Base-by-base conservation (phyloP, 2,797 vertebrate species). In the Clarias laeviceps region DNA sequence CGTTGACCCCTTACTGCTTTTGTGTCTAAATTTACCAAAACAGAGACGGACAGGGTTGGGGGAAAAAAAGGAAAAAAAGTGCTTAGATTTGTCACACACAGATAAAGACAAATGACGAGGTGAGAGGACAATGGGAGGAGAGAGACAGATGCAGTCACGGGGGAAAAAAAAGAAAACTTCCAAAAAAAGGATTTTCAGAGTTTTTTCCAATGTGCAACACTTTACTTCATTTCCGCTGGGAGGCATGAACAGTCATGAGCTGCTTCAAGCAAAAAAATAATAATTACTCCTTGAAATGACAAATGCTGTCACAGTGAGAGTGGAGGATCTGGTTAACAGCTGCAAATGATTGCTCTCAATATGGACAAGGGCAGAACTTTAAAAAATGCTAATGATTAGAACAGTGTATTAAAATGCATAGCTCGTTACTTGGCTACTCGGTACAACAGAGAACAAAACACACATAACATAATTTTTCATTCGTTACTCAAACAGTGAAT, bases 21-120 rank as follows among this genome's bases (percentile, higher is more conserved):
- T 95, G 91, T 92, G 90, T 95, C 94, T 94, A 93, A 93, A 95
- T 94, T 93, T 91, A 93, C 88, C 91, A 90, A 94, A 94, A 96
- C 92, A 94, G 89, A 95, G 91, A 93, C 84, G 88, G 85, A 93
- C 85, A 89, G 91, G 87, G 92, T 88, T 88, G 92, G 91, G 45
- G 50, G 12, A 88, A 90, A 90, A 70, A 72, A 86, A 91, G 88
- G 88, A 85, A 86, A 91, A 90, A 88, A 90, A 82, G 89, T 90
- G 76, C 14, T 88, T 84, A 22, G 86, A 89, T 91, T 88, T 89
- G 86, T 84, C 40, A 90, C 74, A 91, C 54, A 88, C 14, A 59
- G 24, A 84, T 32, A 86, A 59, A 80, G 85, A 89, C 87, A 83
- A 86, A 85, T 62, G 57, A 32, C 85, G 59, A 73, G 45, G 50